A percentile compares a stretch with the other conserved stretches of the same genome.
phyloP scores from a whole-genome alignment of 2,888 invertebrate species.

The Drosophila emarginata region DNA sequence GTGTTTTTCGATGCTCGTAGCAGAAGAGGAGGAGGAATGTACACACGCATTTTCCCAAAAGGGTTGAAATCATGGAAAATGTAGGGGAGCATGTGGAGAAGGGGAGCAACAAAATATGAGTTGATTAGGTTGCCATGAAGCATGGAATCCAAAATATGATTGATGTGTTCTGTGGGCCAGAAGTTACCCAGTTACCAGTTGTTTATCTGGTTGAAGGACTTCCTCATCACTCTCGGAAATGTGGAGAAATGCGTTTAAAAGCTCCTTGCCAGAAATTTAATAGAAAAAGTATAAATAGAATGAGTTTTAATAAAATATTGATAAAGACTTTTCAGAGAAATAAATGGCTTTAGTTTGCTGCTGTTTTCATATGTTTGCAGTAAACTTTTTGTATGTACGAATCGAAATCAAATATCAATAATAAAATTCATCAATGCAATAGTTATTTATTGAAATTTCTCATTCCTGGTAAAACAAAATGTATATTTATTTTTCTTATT shows the following conservation, averaged over 20 bases:
- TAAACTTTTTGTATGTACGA: background rate
- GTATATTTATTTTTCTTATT: background rate
- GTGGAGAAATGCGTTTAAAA: background rate
- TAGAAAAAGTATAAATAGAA: too few species aligned
- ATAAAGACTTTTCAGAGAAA: background rate
- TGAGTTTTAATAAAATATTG: background rate
- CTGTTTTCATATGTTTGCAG: background rate
- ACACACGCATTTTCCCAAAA: constrained; percentile 5
- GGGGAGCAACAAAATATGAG: constrained; percentile 9
- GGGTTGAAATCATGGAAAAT: background rate
- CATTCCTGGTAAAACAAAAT: background rate
- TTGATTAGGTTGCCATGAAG: constrained; percentile 52
- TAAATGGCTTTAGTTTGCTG: background rate
- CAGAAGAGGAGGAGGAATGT: background rate
- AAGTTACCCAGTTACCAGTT: constrained; percentile 16
- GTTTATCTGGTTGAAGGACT: constrained; percentile 1
- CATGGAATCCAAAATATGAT: constrained; percentile 12
- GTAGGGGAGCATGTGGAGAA: background rate
- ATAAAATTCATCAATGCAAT: background rate
- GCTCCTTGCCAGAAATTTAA: background rate
- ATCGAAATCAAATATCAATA: background rate
- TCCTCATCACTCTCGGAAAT: background rate
- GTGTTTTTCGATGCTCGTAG: background rate
- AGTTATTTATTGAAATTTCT: background rate
- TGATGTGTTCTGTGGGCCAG: constrained; percentile 19